These are phyloP conservation scores for Pangasius larnaudii DNA, from an alignment of 2,797 vertebrate species.

Conservation along the genomic window DNA sequence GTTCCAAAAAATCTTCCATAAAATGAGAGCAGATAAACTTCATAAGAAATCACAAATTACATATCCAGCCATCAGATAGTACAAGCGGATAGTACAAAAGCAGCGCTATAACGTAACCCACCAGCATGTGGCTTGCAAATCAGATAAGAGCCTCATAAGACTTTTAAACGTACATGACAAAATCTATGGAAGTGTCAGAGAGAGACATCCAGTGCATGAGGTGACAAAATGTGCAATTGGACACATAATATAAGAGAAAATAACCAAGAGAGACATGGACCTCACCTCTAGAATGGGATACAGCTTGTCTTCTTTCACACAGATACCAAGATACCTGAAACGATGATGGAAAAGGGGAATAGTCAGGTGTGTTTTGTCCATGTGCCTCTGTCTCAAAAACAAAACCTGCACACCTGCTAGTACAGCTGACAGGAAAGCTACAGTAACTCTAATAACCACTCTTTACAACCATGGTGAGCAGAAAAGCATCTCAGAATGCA, in stretches of 20 bases:
- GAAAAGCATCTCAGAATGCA: neutral
- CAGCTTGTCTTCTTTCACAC: conserved; percentile 86
- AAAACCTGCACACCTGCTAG: neutral
- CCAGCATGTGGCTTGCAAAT: neutral
- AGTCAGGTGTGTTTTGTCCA: neutral
- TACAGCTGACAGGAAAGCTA: neutral
- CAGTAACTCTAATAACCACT: neutral
- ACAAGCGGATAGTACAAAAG: neutral
- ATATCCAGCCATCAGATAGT: neutral
- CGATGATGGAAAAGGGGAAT: conserved; percentile 32
- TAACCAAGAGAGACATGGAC: neutral
- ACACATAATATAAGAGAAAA: neutral
- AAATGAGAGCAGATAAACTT: neutral
- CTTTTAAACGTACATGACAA: neutral
- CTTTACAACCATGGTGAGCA: neutral
- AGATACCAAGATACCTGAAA: conserved; percentile 87
- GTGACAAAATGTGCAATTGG: neutral
- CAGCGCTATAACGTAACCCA: neutral
- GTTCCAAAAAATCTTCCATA: neutral
- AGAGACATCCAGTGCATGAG: neutral
- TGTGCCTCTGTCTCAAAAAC: neutral
- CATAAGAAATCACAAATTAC: neutral
- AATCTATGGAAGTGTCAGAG: neutral
- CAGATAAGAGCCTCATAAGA: neutral
- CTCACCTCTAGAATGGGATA: conserved; percentile 88